phyloP scores from a whole-genome alignment of 2,797 vertebrate genomes.

The Argentina silus region DNA sequence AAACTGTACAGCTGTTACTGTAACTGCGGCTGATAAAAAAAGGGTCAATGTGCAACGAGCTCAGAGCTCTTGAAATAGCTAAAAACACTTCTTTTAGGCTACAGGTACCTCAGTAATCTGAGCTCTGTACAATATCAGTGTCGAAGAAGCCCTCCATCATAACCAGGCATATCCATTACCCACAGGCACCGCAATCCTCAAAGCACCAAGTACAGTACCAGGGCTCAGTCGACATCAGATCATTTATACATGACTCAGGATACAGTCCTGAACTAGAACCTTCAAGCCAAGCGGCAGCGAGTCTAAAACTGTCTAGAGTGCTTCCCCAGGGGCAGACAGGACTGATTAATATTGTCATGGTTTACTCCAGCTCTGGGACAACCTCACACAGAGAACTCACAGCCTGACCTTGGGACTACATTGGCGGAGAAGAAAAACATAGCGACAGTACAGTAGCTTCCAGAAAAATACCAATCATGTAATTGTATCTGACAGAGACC shows the following conservation, averaged over 20 bases:
- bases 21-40: no score
- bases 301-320: neutral
- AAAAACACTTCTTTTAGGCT: no score
- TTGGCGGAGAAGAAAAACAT: neutral
- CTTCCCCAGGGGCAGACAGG: neutral
- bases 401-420: neutral
- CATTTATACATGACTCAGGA: neutral
- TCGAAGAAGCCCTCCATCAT: no score
- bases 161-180: no score
- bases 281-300: no score
- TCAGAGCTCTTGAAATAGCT: no score
- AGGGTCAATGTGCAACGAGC: no score
- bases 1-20: no score
- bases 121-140: no score
- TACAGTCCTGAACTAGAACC: neutral
- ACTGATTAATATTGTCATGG: neutral
- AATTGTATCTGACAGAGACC: constrained; percentile 31
- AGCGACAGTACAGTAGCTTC: neutral
- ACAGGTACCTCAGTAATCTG: no score
- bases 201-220: no score
- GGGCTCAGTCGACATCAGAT: neutral
- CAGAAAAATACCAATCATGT: neutral
- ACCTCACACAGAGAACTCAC: neutral
- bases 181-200: no score
- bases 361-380: neutral